Percentiles rank a stretch among this genome's conserved stretches.
phyloP scores from a whole-genome alignment of 2,797 vertebrate species.

The Poecilia wingei region DNA sequence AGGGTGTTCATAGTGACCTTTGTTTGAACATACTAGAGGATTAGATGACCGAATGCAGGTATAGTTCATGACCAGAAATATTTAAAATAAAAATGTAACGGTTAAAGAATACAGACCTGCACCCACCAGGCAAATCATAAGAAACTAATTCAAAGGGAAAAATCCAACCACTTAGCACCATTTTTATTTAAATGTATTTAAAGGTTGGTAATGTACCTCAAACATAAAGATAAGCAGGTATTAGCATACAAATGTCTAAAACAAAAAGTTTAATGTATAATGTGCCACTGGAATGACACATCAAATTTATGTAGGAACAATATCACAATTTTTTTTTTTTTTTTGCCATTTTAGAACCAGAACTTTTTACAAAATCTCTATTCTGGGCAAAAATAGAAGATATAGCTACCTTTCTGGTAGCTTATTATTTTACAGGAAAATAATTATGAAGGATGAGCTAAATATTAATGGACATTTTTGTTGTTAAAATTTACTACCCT shows the following conservation, averaged over 20 bases:
- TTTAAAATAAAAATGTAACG: neutral
- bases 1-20: neutral
- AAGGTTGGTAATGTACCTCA: neutral
- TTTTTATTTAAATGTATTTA: neutral
- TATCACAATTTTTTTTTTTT: neutral
- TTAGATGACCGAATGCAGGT: neutral
- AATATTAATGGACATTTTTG: neutral
- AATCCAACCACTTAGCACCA: neutral
- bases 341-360: neutral
- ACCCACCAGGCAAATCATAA: neutral
- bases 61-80: neutral
- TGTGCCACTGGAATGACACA: neutral
- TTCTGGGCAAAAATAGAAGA: neutral
- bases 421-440: neutral
- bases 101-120: neutral
- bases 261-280: neutral
- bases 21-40: neutral
- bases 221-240: neutral
- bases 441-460: neutral
- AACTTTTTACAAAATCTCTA: neutral
- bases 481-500: neutral
- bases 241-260: neutral
- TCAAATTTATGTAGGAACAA: neutral
- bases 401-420: neutral
- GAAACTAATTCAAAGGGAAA: neutral